These are phyloP conservation scores for Eudemis profundana DNA, from an alignment of 2,888 invertebrate genomes.

Conservation along the genomic window DNA sequence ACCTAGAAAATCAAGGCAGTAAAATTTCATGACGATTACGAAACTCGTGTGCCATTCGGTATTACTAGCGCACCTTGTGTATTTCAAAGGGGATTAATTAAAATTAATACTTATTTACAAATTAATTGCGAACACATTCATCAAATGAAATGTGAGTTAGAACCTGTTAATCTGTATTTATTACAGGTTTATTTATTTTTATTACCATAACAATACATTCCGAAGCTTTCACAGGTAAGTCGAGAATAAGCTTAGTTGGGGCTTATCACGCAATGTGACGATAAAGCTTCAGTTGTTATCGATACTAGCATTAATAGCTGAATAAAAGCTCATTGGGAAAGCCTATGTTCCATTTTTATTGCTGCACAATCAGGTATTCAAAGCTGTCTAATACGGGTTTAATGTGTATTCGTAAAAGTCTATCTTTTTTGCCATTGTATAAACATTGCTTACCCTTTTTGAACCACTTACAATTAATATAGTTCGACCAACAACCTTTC, in stretches of 20 bases:
- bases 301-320: constrained; percentile 14
- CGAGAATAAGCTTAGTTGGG: constrained; percentile 10
- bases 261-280: constrained; percentile 28
- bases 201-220: constrained; percentile 25
- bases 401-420: too few species aligned
- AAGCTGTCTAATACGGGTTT: too few species aligned
- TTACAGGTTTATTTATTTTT: constrained; percentile 11
- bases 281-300: constrained; percentile 7
- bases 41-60: neutral
- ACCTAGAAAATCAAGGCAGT: constrained; percentile 12
- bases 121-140: neutral
- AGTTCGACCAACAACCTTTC: too few species aligned
- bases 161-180: constrained; percentile 13
- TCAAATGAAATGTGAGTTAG: neutral
- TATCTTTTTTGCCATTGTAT: too few species aligned
- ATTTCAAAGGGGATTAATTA: neutral
- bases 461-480: too few species aligned
- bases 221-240: constrained; percentile 16
- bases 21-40: neutral
- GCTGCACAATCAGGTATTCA: too few species aligned
- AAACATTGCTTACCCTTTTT: too few species aligned
- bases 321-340: constrained; percentile 6
- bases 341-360: neutral
- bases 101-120: too few species aligned
- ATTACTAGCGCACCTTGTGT: neutral